Base-by-base conservation (phyloP, 2,113 vertebrate genomes). In the Aphyosemion australe region DNA sequence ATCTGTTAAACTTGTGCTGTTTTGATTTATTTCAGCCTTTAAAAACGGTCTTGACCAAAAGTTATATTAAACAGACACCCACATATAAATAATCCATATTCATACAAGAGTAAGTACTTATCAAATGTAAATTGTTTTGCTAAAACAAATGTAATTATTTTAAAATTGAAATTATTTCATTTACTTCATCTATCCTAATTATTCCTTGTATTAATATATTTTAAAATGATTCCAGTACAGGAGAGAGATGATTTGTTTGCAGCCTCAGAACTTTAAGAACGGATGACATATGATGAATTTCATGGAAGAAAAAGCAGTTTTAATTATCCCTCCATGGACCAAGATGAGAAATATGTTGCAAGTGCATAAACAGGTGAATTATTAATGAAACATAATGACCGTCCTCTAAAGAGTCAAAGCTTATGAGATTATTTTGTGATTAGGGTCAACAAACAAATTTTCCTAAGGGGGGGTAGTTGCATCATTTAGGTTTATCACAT, bases 301-400 rank as follows among this genome's bases (percentile, higher is more conserved):
- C 12, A 37, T 20, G 59, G 72, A 69, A 57, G 49, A 16, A 70
- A 54, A 50, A 42, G 12, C 12, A 2, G 1, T 58, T 60, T 72
- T 87, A 87, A 88, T 88, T 85, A 37, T 47, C 50, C 20, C 87
- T 58, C 78, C 0, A 12, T 50, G 62, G 79, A 63, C 48, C 12
- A 57, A 53, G 13, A n/a, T 42, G 15, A 47, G 11, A 51, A 42
- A 52, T 45, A 19, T 67, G 31, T 46, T 20, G 2, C 16, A 18
- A 54, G 39, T 57, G 51, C 47, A 62, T n/a, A 61, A 69, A 75
- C 63, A 73, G 21, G 12, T 85, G 70, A 85, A 85, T 84, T 78
- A 84, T 84, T 83, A 69, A 87, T 86, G 49, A 68, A 12, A 19
- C 10, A 2, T 73, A 79, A 72, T 82, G 64, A 73, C 19, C 20